Conservation (phyloP, 2,113 vertebrate genomes). For the Toxotes jaculatrix region DNA sequence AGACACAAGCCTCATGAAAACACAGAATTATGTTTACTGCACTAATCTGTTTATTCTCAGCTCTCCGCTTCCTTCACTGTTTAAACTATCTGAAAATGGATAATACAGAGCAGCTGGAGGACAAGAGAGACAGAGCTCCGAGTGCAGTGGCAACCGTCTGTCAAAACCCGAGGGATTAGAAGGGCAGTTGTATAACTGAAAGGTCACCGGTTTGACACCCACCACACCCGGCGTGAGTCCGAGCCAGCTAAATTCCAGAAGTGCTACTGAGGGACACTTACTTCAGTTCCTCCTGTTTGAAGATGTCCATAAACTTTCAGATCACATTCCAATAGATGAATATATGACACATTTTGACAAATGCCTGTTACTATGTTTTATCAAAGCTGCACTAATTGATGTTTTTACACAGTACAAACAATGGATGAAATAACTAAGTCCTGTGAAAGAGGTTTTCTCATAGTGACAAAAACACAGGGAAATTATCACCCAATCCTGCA, state of each 20-base stretch:
- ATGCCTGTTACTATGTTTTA: background rate
- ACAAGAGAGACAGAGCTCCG: conserved; percentile 4
- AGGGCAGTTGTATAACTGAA: conserved; percentile 27
- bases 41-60: conserved; percentile 40
- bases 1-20: conserved; percentile 37
- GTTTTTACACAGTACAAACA: background rate
- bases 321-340: background rate
- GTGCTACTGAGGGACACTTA: background rate
- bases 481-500: background rate
- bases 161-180: conserved; percentile 21
- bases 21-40: conserved; percentile 30
- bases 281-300: conserved; percentile 1
- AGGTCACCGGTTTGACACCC: conserved; percentile 46
- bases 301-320: background rate
- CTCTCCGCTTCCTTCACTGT: conserved; percentile 25
- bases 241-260: background rate
- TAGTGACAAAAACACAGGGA: background rate
- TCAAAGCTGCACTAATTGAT: background rate
- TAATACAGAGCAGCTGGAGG: conserved; percentile 44
- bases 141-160: conserved; percentile 8
- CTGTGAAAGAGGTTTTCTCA: background rate
- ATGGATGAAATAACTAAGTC: background rate
- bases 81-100: conserved; percentile 44
- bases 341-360: background rate
- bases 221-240: background rate